Conservation (phyloP, 2,113 vertebrate genomes). For the Lipotes vexillifer region DNA sequence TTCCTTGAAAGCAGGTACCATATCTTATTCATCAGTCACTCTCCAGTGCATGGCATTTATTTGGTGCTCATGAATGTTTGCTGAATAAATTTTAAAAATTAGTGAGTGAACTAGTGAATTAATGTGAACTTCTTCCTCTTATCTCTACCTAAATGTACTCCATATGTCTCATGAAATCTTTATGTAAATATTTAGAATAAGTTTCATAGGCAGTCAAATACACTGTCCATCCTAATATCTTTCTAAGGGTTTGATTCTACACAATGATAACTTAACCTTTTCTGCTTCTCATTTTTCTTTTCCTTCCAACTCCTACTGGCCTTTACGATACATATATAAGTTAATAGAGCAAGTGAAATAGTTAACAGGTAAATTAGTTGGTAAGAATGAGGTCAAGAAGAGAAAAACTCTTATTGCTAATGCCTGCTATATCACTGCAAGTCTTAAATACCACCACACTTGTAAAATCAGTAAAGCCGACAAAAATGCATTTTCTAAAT, state of each 20-base stretch:
- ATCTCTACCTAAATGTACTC: background rate
- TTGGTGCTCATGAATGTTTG: background rate
- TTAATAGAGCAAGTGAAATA: constrained; percentile 44
- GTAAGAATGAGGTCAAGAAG: constrained; percentile 48
- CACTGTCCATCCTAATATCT: background rate
- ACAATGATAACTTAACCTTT: constrained; percentile 19
- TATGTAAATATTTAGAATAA: background rate
- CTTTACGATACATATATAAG: constrained; percentile 10
- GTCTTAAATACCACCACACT: constrained; percentile 53
- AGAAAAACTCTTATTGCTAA: constrained; percentile 16
- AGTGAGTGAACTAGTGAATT: background rate
- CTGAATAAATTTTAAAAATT: constrained; percentile 8
- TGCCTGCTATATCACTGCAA: background rate
- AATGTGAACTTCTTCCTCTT: constrained; percentile 23
- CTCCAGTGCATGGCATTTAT: background rate
- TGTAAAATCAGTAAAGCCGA: constrained; percentile 45
- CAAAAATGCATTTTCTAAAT: constrained; percentile 27
- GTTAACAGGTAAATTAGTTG: constrained; percentile 41
- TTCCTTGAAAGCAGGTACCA: background rate
- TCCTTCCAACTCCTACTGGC: background rate
- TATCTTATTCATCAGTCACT: background rate
- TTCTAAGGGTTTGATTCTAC: background rate
- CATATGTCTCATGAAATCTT: background rate
- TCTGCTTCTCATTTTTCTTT: constrained; percentile 4
- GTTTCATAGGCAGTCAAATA: background rate